A percentile compares a stretch with the other conserved stretches of the same genome.
phyloP scores from a whole-genome alignment of 1,140 invertebrate genomes.

The Charaxes varanes region DNA sequence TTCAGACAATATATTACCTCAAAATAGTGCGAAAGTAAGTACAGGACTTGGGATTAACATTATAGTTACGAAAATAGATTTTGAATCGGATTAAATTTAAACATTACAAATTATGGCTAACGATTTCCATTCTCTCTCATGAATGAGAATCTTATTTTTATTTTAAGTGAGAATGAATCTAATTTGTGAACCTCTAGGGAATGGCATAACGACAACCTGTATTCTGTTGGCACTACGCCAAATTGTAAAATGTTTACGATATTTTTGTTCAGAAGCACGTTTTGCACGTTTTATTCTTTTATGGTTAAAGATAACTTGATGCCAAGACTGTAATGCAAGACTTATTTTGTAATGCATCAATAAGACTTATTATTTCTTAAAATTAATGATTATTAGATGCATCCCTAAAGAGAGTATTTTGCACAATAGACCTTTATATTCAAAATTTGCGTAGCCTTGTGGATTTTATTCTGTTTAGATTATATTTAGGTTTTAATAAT shows the following conservation, averaged over 20 bases:
- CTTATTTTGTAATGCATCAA: neutral
- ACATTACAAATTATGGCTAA: too few species aligned
- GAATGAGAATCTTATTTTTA: too few species aligned
- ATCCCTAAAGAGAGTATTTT: too few species aligned
- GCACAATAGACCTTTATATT: too few species aligned
- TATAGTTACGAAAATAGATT: conserved; percentile 56
- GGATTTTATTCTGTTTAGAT: too few species aligned
- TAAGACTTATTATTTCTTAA: too few species aligned
- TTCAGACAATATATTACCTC: conserved; percentile 28
- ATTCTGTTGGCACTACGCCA: conserved; percentile 49
- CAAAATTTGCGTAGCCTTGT: too few species aligned
- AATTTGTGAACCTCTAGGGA: too few species aligned
- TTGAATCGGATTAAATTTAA: conserved; percentile 53
- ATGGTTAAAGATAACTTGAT: conserved; percentile 27
- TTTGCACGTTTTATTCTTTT: conserved; percentile 54
- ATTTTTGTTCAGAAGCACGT: conserved; percentile 59
- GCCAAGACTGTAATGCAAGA: neutral
- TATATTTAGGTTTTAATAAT: too few species aligned
- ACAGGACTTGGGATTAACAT: conserved; percentile 12
- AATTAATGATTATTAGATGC: too few species aligned
- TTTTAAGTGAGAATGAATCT: too few species aligned
- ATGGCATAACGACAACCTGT: conserved; percentile 54
- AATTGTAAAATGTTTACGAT: conserved; percentile 57
- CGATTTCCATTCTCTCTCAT: too few species aligned
- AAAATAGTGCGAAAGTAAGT: conserved; percentile 42